Base-by-base conservation (phyloP, 2,797 vertebrate species). In the Peromyscus nudipes region DNA sequence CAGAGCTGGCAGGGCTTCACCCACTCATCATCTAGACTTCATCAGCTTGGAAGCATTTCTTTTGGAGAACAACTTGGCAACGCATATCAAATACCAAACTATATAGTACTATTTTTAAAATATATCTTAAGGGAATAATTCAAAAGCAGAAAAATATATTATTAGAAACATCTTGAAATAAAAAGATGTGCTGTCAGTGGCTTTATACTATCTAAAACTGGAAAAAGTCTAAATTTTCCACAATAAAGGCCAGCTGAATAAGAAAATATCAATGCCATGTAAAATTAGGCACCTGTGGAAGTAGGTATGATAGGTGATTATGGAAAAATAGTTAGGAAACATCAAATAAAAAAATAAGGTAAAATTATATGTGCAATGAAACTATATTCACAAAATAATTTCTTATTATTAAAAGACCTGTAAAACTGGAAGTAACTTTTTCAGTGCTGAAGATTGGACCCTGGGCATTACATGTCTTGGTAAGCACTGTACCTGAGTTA, bases 141-240 rank as follows among this genome's bases (percentile, higher is more conserved):
- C 46, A 96, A 86, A n/a, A 97, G 29, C 46, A 95, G 37, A 95
- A 92, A 88, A 92, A 77, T 4, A 69, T 76, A 91, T 89, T 95
- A 49, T 89, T 92, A 62, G 95, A 84, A 96, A 6, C n/a, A 37
- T 79, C 55, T 84, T 29, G 57, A 92, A 93, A 83, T 93, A 88
- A 94, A 89, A 27, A 69, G 23, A 75, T 19, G 52, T n/a, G 25
- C 57, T 75, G 81, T 93, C 40, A 90, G 52, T 34, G 87, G 13
- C 60, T 85, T 76, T 96, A 82, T 11, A 75, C 9, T 55, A 27
- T 43, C 13, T 10, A 81, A 80, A 92, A 71, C 27, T 80, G 17
- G 21, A 84, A 83, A 62, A 19, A 83, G 62, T 91, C 64, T 92
- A 76, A 94, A 82, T 64, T 82, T 91, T 46, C 13, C 75, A 86